Evolutionary conservation across 2,888 invertebrate genomes (phyloP).

Genomic region (Hemaris fuciformis): DNA sequence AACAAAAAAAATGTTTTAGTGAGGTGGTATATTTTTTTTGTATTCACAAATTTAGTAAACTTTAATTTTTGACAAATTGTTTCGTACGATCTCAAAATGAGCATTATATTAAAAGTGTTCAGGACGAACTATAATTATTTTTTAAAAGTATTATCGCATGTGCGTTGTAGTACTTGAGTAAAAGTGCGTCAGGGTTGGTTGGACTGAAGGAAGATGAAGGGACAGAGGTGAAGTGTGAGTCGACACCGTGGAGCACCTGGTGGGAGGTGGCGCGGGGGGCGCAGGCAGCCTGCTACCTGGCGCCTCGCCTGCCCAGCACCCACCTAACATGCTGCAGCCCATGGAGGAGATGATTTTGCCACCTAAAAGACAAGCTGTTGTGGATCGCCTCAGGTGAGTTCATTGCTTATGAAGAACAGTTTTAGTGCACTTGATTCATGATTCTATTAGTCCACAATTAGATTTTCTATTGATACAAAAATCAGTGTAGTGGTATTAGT

Average conservation of each 20-base stretch:
- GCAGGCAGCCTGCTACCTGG: conserved; percentile 85
- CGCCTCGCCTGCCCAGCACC: conserved; percentile 81
- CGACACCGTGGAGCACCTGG: conserved; percentile 87
- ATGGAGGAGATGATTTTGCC: conserved; percentile 87
- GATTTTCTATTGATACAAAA: no score
- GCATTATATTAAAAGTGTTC: conserved; percentile 54
- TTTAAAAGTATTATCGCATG: conserved; percentile 58
- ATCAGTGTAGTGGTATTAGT: no score
- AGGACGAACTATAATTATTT: conserved; percentile 67
- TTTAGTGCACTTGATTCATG: no score
- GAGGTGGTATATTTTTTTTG: not conserved
- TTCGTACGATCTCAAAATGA: conserved; percentile 55
- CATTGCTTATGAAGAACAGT: no score
- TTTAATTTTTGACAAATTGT: conserved; percentile 27
- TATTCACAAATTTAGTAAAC: conserved; percentile 14
- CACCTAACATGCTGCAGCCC: conserved; percentile 84
- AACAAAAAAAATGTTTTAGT: conserved; percentile 16
- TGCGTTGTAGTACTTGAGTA: conserved; percentile 68
- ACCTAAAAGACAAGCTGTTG: conserved; percentile 91
- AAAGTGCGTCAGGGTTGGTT: conserved; percentile 28
- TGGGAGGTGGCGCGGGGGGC: conserved; percentile 84
- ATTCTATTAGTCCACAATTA: no score
- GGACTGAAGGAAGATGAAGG: conserved; percentile 53
- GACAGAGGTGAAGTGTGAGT: conserved; percentile 55
- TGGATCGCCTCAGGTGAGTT: conserved; percentile 87